Evolutionary conservation across 2,113 vertebrate species (phyloP), one percentile per base, ranked within the genome.

Genomic region (Ceyx melanurus): DNA sequence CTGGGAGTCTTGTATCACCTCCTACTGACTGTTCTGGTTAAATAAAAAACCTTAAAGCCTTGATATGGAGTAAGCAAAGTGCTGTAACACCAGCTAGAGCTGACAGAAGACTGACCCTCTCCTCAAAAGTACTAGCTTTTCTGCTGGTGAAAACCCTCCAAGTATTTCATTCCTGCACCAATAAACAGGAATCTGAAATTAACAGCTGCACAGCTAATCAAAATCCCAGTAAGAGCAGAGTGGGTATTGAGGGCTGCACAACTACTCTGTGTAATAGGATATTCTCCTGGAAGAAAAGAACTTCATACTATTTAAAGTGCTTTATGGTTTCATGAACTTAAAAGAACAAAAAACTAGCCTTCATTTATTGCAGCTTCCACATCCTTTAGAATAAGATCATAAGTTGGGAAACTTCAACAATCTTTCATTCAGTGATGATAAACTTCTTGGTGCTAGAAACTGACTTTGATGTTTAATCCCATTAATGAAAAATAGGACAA

Each of bases 381-480:
- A 82, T 75, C 48, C 82, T 89, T 89, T 67, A 89, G 82, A 96
- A 66, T 71, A 93, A 65, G 66, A 92, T 60, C 18, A 1, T 46
- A 68, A 91, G 40, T 50, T 7, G 13, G 54, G 62, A 93, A 95
- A 93, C 68, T 91, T 86, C 58, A 65, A 35, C 87, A 83, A 60
- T 75, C 80, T 88, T 66, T 83, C 76, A 88, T 85, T 91, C 82
- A 88, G 74, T 45, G 51, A 23, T 76, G 91, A 66, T 86, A 71
- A 93, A 91, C 43, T 92, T 71, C 61, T 77, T 57, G 67, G 82
- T 88, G 68, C 72, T 74, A 57, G 42, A 40, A 92, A 82, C 26
- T 73, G 61, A 89, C 94, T 97, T 95, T 97, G 93, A 96, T 88
- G 92, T 96, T 95, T 95, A 97, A 96, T 94, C 94, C 58, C 83